phyloP scores from a whole-genome alignment of 2,888 invertebrate genomes.

The Tipula helvola region DNA sequence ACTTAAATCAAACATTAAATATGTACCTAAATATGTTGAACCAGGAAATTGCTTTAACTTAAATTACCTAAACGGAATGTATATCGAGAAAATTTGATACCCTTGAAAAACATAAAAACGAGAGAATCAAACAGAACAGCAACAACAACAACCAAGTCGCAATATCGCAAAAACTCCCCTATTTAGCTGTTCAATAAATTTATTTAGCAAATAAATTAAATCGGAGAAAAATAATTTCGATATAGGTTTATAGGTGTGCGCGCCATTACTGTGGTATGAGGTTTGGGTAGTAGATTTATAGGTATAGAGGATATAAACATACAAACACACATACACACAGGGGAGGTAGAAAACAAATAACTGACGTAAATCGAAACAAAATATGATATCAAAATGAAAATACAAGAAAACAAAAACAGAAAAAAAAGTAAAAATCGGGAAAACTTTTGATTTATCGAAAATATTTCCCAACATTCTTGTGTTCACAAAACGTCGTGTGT shows the following conservation, averaged over 20 bases:
- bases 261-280: background rate
- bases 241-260: background rate
- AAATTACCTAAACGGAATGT: background rate
- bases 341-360: background rate
- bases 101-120: background rate
- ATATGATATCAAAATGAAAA: background rate
- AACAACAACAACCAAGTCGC: background rate
- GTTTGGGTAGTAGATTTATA: background rate
- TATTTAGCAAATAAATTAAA: conserved; percentile 4
- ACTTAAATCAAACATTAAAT: conserved; percentile 4
- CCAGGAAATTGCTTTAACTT: conserved; percentile 4
- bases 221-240: background rate
- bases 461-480: background rate
- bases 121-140: background rate
- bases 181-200: conserved; percentile 4
- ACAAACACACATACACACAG: background rate
- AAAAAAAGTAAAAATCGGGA: background rate
- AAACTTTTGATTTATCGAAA: conserved; percentile 4
- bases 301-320: background rate
- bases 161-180: background rate
- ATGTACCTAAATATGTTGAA: conserved; percentile 4
- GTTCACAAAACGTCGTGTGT: background rate
- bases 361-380: conserved; percentile 4
- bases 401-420: background rate
- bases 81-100: background rate